These are phyloP conservation scores for Scophthalmus maximus DNA, from an alignment of 2,113 vertebrate species.

Conservation along the genomic window DNA sequence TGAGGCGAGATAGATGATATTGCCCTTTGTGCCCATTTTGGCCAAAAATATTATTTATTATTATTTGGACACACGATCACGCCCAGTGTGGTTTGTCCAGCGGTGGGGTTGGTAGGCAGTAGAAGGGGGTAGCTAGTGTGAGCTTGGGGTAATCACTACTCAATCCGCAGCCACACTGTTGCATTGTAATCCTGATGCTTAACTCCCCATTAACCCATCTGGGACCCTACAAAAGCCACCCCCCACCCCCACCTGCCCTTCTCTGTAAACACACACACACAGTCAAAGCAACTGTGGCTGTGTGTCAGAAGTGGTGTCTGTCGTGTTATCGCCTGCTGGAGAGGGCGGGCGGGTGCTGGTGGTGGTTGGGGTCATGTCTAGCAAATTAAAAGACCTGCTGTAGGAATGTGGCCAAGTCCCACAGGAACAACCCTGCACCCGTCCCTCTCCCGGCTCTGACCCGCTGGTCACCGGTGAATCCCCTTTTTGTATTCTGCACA, in stretches of 20 bases:
- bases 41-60: background rate
- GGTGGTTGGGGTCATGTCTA: constrained; percentile 47
- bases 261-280: constrained; percentile 22
- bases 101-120: constrained; percentile 47
- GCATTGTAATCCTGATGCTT: constrained; percentile 98
- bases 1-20: too few relatives aligned
- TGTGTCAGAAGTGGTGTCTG: constrained; percentile 71
- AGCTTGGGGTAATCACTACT: constrained; percentile 89
- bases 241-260: constrained; percentile 21
- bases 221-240: constrained; percentile 85
- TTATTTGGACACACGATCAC: background rate
- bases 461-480: constrained; percentile 77
- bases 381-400: constrained; percentile 74
- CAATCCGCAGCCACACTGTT: constrained; percentile 92
- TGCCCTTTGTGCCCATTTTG: background rate
- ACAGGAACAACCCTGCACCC: constrained; percentile 52
- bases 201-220: constrained; percentile 96
- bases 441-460: constrained; percentile 64
- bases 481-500: constrained; percentile 78
- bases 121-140: constrained; percentile 83
- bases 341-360: background rate
- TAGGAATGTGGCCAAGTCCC: constrained; percentile 75
- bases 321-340: constrained; percentile 54
- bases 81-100: constrained; percentile 10
- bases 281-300: constrained; percentile 51